Evolutionary conservation across 92 coral and sea anemone genomes (phyloP), one percentile per base, ranked within the genome.

Genomic region (Umimayanthus chanpuru): DNA sequence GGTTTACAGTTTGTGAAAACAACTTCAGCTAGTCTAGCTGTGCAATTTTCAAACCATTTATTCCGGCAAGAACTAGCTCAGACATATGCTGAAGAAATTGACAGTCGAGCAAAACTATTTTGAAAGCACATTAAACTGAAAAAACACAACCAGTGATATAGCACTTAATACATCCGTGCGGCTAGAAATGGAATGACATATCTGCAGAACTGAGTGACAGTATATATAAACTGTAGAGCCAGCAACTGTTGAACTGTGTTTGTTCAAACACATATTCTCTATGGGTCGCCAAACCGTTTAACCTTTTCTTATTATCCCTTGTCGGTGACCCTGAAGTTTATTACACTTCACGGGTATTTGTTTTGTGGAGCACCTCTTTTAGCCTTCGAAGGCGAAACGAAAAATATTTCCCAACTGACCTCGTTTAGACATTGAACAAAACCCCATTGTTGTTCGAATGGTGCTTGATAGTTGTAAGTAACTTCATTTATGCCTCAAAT

Each of bases 261-360:
- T 83, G 14, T 70, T 43, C 25, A 83, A 68, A 83, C 77, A 83
- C 39, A 70, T 41, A 82, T 83, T 68, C 87, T 25, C 66, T 83
- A 15, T 71, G 66, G 77, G 77, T 83, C 87, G 61, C 78, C 77
- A 83, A 68, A 70, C 23, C 87, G 64, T 83, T 83, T 83, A 83
- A 83, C 87, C 87, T 47, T 68, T 83, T 70, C 78, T 83, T 40
- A 73, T 83, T 83, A 83, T 83, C 77, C 78, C 43, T 83, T 47
- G 76, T 71, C 29, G 87, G 67, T 70, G 87, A 68, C 78, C 87
- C 58, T 26, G 78, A 70, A 16, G 73, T 83, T 43, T 78, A 71
- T 5, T 68, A 44, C 15, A 83, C 87, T 68, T 70, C 74, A 25
- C 78, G n/a, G 6, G 29, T 83, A 29, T 83, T 44, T 83, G 87